Base-by-base conservation (phyloP, 2,113 vertebrate genomes). In the Heptranchias perlo region DNA sequence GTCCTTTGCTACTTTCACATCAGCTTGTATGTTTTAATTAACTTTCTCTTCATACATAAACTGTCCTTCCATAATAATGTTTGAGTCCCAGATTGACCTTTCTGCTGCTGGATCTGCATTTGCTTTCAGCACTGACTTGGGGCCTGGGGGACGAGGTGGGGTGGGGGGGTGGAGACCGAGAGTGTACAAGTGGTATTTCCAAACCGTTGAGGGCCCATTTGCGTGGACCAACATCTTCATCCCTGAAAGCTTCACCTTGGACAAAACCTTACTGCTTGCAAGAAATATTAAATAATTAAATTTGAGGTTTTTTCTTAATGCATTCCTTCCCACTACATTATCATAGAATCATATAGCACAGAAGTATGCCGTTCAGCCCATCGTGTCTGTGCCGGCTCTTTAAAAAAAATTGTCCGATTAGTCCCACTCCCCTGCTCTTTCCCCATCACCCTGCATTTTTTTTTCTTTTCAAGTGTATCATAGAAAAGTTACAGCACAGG, bases 41-140 rank as follows among this genome's bases (percentile, higher is more conserved):
- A 97, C 96, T 97, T 97, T 96, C 97, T 97, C 97, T 97, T 97
- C 18, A 44, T 76, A 96, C 96, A 92, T 67, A 96, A 49, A 11
- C 18, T 69, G 47, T 52, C 62, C 64, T 52, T 28, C 25, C 61
- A 67, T 65, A 23, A 47, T 47, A 47, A 16, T 54, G 52, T 16
- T 52, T 91, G 52, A 65, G n/a, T 67, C 23, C 58, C 10, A 28
- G 39, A 23, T 65, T 67, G 47, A 67, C 61, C n/a, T 31, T n/a
- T 28, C 13, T 49, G 21, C 39, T 65, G 21, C 11, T 47, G 61
- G 61, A 47, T 47, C 92, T 44, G 23, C 31, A 10, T 65, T 94
- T 39, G 61, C 18, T 65, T 64, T 94, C 61, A 39, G 61, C 47
- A 0, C n/a, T 65, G 23, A 47, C 47, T 94, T 25, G 7, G n/a